phyloP scores from a whole-genome alignment of 2,888 invertebrate genomes.

The Allophyes oxyacanthae region DNA sequence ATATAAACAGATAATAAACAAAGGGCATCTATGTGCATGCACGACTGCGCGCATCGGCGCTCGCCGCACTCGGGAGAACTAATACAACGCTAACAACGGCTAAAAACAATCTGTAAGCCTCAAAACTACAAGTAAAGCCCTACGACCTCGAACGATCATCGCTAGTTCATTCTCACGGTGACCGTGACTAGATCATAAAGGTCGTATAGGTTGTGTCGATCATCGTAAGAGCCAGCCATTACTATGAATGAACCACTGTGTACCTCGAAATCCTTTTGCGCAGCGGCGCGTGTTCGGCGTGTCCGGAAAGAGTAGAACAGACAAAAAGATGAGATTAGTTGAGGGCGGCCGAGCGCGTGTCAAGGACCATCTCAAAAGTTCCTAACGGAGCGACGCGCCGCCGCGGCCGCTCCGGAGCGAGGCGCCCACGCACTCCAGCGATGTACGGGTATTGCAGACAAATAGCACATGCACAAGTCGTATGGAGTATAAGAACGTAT shows the following conservation, averaged over 20 bases:
- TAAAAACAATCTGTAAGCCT: constrained; percentile 90
- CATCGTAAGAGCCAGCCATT: constrained; percentile 86
- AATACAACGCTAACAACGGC: constrained; percentile 89
- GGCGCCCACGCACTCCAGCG: constrained; percentile 60
- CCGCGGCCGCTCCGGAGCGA: constrained; percentile 29
- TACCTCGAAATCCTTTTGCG: constrained; percentile 96
- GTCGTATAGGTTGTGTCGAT: constrained; percentile 80
- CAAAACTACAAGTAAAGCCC: constrained; percentile 90
- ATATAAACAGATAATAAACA: constrained; percentile 88
- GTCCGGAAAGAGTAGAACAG: constrained; percentile 92
- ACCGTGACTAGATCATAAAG: constrained; percentile 79
- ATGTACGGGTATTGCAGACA: constrained; percentile 72
- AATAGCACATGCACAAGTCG: constrained; percentile 83
- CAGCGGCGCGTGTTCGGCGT: constrained; percentile 91
- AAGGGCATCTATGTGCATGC: constrained; percentile 88
- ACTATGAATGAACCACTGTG: constrained; percentile 88
- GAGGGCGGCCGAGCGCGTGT: constrained; percentile 86
- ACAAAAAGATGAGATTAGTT: constrained; percentile 92
- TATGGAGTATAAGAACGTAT: constrained; percentile 68
- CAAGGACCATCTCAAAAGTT: constrained; percentile 98
- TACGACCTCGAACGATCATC: constrained; percentile 88
- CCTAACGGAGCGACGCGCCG: constrained; percentile 86
- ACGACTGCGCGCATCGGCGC: constrained; percentile 86
- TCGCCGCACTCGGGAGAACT: constrained; percentile 88
- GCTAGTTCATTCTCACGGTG: constrained; percentile 78